Conservation (phyloP, 2,113 vertebrate species). For the Archocentrus centrarchus region DNA sequence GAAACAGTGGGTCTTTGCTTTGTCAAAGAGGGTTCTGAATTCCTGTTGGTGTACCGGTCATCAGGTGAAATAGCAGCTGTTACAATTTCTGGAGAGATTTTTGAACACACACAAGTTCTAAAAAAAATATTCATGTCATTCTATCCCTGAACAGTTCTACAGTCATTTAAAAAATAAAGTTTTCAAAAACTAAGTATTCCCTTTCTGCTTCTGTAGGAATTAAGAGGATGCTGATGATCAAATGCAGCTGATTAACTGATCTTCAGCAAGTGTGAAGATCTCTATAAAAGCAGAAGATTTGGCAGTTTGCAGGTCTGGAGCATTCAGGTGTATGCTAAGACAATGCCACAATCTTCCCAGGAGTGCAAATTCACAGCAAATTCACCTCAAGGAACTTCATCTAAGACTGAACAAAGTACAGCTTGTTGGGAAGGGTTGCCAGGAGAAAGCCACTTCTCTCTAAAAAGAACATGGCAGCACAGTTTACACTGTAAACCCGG, state of each 20-base stretch:
- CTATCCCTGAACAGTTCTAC: not conserved
- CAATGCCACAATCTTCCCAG: too few relatives aligned
- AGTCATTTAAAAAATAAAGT: not conserved
- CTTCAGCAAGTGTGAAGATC: too few relatives aligned
- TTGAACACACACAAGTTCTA: not conserved
- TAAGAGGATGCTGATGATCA: too few relatives aligned
- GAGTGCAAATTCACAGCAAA: too few relatives aligned
- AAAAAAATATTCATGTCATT: conserved; percentile 1
- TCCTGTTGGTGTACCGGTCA: not conserved
- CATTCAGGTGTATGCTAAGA: too few relatives aligned
- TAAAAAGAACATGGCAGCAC: not conserved
- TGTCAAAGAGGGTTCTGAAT: not conserved
- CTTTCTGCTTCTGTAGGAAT: too few relatives aligned
- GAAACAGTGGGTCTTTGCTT: not conserved
- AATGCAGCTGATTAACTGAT: too few relatives aligned
- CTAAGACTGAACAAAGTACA: too few relatives aligned
- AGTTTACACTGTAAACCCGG: not conserved
- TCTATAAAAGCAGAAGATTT: too few relatives aligned
- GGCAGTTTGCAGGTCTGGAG: too few relatives aligned
- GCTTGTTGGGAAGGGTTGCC: not conserved
- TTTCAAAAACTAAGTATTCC: not conserved
- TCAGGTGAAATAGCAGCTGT: not conserved
- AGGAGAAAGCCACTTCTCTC: not conserved
- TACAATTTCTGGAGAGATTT: not conserved
- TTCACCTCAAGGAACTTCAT: too few relatives aligned